Evolutionary conservation across 2,888 invertebrate species (phyloP).

Genomic region (Eumacrocentrus americanus): DNA sequence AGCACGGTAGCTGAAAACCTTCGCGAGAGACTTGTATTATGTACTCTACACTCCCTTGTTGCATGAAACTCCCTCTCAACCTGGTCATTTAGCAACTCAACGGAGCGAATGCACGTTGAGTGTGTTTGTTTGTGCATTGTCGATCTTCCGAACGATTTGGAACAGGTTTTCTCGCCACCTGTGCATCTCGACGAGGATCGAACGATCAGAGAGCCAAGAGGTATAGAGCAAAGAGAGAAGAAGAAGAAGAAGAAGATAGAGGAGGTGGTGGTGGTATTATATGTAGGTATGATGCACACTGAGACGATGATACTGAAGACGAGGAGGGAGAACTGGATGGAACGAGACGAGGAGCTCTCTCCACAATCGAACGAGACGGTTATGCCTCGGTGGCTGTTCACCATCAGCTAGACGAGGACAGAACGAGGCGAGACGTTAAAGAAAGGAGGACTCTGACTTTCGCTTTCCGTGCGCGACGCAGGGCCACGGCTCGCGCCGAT

Average conservation of each 20-base stretch:
- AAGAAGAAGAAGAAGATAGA: constrained; percentile 23
- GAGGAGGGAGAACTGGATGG: not conserved
- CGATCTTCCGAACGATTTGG: constrained; percentile 24
- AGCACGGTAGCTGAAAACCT: not conserved
- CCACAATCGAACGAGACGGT: constrained; percentile 6
- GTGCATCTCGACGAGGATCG: constrained; percentile 26
- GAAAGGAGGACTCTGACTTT: constrained; percentile 53
- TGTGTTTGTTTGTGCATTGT: constrained; percentile 44
- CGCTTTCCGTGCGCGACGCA: constrained; percentile 57
- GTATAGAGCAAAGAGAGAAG: constrained; percentile 43
- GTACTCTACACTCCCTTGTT: constrained; percentile 39
- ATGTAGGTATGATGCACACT: too few species aligned
- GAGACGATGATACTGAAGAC: too few species aligned
- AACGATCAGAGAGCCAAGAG: constrained; percentile 21
- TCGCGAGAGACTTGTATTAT: too few species aligned
- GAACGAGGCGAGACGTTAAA: constrained; percentile 45
- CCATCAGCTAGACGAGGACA: constrained; percentile 26
- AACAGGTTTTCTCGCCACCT: constrained; percentile 38
- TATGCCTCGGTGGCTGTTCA: constrained; percentile 2
- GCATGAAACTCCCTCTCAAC: constrained; percentile 38
- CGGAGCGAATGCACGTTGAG: constrained; percentile 53
- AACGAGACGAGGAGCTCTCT: constrained; percentile 2
- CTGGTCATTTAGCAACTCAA: constrained; percentile 55
- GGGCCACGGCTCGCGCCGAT: constrained; percentile 50
- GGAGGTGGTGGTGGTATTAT: constrained; percentile 23